These are phyloP conservation scores for Harlomillsia oculata DNA, from an alignment of 1,140 invertebrate genomes.

Conservation along the genomic window DNA sequence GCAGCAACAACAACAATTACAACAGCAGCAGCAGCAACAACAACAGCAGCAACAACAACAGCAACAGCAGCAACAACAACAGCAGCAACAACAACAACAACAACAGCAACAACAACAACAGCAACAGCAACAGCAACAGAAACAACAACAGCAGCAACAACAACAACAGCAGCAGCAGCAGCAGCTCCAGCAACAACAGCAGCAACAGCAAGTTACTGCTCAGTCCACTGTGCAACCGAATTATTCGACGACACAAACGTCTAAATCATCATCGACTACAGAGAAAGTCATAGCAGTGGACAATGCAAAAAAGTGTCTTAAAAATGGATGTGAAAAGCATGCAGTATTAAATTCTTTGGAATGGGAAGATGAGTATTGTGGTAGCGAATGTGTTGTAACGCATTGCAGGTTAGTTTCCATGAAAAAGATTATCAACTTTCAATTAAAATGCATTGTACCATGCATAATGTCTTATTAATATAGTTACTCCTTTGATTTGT, in stretches of 20 bases:
- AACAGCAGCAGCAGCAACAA: constrained; percentile 35
- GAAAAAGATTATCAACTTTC: too few relatives aligned
- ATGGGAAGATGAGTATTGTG: constrained; percentile 96
- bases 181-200: constrained; percentile 34
- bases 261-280: constrained; percentile 23
- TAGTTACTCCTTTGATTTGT: too few relatives aligned
- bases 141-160: constrained; percentile 44
- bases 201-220: too few relatives aligned
- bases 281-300: too few relatives aligned
- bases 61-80: constrained; percentile 39
- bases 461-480: too few relatives aligned
- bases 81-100: constrained; percentile 40
- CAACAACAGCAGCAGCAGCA: constrained; percentile 43
- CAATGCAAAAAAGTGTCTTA: constrained; percentile 66
- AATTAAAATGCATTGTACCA: too few relatives aligned
- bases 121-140: constrained; percentile 38
- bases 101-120: constrained; percentile 18
- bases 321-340: constrained; percentile 80
- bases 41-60: constrained; percentile 17
- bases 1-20: constrained; percentile 38
- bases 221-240: too few relatives aligned
- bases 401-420: constrained; percentile 76
- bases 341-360: constrained; percentile 86
- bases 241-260: constrained; percentile 24
- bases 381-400: constrained; percentile 91